phyloP scores from a whole-genome alignment of 2,113 vertebrate species.

The Cyanoderma ruficeps region DNA sequence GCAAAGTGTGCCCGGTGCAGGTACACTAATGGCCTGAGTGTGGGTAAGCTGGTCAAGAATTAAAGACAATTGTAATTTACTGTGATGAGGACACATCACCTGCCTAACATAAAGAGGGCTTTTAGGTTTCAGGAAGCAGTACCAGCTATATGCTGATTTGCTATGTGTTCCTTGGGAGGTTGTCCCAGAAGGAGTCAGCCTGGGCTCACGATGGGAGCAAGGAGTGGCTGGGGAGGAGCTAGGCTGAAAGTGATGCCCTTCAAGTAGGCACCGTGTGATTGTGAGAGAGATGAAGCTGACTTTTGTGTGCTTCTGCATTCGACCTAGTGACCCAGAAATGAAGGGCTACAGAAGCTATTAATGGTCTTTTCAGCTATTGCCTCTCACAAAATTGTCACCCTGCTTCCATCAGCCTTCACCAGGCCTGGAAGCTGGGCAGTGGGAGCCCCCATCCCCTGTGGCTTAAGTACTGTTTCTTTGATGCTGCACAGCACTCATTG shows the following conservation, averaged over 20 bases:
- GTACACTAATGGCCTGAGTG: not conserved
- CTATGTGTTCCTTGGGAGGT: not conserved
- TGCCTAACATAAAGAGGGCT: not conserved
- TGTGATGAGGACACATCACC: not conserved
- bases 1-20: fast-evolving
- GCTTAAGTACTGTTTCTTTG: not conserved
- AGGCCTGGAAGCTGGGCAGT: not conserved
- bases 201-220: fast-evolving
- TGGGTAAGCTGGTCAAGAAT: not conserved
- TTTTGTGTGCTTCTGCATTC: not conserved
- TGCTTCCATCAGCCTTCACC: not conserved
- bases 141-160: not conserved
- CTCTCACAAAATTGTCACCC: not conserved
- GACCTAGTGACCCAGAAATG: not conserved
- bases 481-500: not conserved
- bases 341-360: not conserved
- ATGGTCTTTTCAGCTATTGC: not conserved
- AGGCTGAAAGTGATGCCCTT: not conserved
- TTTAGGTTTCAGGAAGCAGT: not conserved
- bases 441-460: not conserved
- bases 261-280: not conserved
- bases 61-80: not conserved
- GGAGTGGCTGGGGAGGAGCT: not conserved
- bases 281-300: not conserved
- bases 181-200: not conserved